These are phyloP conservation scores for Agrilus mali DNA, from an alignment of 2,888 invertebrate species.

Conservation along the genomic window DNA sequence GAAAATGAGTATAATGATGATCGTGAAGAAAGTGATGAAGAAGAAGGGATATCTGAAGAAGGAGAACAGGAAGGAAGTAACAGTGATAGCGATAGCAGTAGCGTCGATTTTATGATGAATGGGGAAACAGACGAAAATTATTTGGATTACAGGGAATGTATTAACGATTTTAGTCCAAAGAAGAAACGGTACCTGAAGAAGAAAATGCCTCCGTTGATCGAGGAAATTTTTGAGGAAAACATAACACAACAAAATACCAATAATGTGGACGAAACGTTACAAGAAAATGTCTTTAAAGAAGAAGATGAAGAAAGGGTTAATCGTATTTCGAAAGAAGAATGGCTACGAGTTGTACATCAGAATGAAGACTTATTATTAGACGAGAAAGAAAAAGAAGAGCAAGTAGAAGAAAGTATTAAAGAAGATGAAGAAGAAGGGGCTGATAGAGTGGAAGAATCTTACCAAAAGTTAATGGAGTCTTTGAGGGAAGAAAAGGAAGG, in stretches of 20 bases:
- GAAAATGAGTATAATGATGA: not conserved
- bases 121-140: slow-evolving; percentile 22
- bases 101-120: slow-evolving; percentile 23
- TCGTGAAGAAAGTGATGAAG: slow-evolving; percentile 6
- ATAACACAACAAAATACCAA: not conserved
- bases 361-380: not conserved
- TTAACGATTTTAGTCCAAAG: slow-evolving; percentile 25
- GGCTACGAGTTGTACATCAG: slow-evolving; percentile 15
- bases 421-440: not conserved
- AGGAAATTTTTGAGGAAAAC: not conserved
- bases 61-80: slow-evolving; percentile 12
- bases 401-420: not conserved
- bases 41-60: slow-evolving; percentile 1
- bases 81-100: slow-evolving; percentile 5
- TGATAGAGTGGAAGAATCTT: not conserved
- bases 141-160: slow-evolving; percentile 22
- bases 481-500: not conserved
- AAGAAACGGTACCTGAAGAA: slow-evolving; percentile 15
- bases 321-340: slow-evolving; percentile 7
- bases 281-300: not conserved
- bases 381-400: not conserved
- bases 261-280: not conserved
- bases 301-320: slow-evolving; percentile 13
- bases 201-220: slow-evolving; percentile 8
- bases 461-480: not conserved